phyloP scores from a whole-genome alignment of 2,888 invertebrate species.

The Dinocampus coccinellae region DNA sequence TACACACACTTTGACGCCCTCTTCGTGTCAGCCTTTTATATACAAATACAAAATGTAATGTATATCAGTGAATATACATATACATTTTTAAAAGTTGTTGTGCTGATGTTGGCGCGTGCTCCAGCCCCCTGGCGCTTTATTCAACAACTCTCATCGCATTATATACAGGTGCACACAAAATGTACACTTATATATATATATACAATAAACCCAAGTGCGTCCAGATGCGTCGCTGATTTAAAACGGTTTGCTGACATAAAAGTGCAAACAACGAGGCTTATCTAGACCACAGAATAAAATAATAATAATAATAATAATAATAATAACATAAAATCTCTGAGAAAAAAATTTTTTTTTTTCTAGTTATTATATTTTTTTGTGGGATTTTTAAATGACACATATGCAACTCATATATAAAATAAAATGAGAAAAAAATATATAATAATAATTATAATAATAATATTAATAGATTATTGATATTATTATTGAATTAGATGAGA shows the following conservation, averaged over 20 bases:
- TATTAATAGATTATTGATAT: background rate
- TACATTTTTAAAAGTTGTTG: background rate
- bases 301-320: too few relatives aligned
- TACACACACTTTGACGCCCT: background rate
- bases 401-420: conserved; percentile 17
- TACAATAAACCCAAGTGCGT: conserved; percentile 9
- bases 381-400: conserved; percentile 8
- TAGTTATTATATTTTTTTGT: background rate
- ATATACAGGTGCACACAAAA: conserved; percentile 16
- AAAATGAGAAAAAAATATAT: background rate
- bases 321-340: too few relatives aligned
- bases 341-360: background rate
- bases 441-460: too few relatives aligned
- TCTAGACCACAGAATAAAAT: too few relatives aligned
- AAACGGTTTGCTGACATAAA: conserved; percentile 43
- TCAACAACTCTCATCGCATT: conserved; percentile 21
- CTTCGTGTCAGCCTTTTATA: background rate
- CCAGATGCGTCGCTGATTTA: conserved; percentile 45
- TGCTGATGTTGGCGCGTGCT: conserved; percentile 17
- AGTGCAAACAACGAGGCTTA: conserved; percentile 43
- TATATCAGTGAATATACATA: conserved; percentile 1
- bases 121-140: conserved; percentile 21
- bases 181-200: background rate
- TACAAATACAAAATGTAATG: conserved; percentile 1
- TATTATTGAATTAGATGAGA: background rate